phyloP scores from a whole-genome alignment of 2,797 vertebrate genomes.

The Enteromius paludinosus region DNA sequence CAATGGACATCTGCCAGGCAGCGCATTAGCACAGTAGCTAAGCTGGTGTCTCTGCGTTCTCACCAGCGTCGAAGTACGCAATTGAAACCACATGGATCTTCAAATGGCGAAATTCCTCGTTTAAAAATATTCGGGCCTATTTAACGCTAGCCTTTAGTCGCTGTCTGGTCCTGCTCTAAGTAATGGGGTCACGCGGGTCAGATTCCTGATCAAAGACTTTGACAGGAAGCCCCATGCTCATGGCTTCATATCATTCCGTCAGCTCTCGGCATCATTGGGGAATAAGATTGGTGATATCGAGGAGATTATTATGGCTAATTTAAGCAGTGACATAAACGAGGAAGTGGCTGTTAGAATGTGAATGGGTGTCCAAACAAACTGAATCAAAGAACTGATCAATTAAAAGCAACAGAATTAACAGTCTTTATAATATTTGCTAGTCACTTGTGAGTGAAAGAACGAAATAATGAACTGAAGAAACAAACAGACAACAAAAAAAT shows the following conservation, averaged over 20 bases:
- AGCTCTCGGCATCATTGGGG: neutral
- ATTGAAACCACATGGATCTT: constrained; percentile 39
- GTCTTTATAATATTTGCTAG: neutral
- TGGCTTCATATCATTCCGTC: constrained; percentile 11
- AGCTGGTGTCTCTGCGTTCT: constrained; percentile 31
- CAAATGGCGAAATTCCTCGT: constrained; percentile 22
- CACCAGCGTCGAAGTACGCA: constrained; percentile 3
- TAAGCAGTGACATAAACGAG: neutral
- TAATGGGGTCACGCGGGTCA: constrained; percentile 30
- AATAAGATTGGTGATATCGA: neutral
- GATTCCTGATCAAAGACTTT: constrained; percentile 33
- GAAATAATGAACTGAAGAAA: neutral
- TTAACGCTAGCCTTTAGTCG: constrained; percentile 29
- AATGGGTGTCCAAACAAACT: neutral
- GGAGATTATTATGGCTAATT: constrained; percentile 3
- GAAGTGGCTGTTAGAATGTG: neutral
- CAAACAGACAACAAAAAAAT: neutral
- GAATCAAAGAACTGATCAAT: no score
- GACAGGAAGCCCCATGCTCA: constrained; percentile 14
- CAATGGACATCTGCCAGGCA: constrained; percentile 20
- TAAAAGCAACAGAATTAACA: neutral
- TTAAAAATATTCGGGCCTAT: constrained; percentile 37
- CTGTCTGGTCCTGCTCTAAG: constrained; percentile 17
- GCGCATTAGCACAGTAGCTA: constrained; percentile 33
- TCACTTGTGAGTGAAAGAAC: neutral